Base-by-base conservation (phyloP, 2,797 vertebrate species). In the Enteromius trimaculatus region DNA sequence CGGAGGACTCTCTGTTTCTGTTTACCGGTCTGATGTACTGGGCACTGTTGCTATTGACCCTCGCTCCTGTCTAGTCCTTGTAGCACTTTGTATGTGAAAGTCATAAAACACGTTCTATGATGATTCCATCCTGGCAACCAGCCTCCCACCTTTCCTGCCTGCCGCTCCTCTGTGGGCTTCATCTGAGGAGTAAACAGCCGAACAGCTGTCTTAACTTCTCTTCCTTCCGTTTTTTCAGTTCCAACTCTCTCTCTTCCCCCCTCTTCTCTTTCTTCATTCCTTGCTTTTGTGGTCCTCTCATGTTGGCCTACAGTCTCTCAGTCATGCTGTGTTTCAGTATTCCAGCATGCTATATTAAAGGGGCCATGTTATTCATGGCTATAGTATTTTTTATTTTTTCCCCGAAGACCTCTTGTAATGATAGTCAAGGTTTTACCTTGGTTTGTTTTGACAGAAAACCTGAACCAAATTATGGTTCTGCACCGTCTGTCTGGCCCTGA, bases 121-220 rank as follows among this genome's bases (percentile, higher is more conserved):
- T 92, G 90, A 92, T 87, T 93, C 89, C 87, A 82, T 90, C 87
- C 89, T 91, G 92, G 90, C 91, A 91, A 86, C 83, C 39, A 29
- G 49, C 47, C 66, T 62, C 72, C 79, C 82, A 82, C 42, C 71
- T 85, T 83, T 85, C 79, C 85, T 87, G 79, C 64, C 84, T 69
- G 76, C 65, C 79, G 88, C 92, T 92, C 88, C 89, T 90, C 88
- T 89, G 86, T 88, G 87, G 85, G 85, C 84, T 88, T 87, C 89
- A 89, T 91, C 75, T 89, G 88, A 37, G 23, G 79, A 88, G 90
- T 93, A 93, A 95, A 93, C 92, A 94, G 90, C 90, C 82, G 88
- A 91, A 89, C 94, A 94, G 91, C 92, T 94, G 93, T 92, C 88
- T 88, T 85, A 91, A 89, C 89, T 87, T 90, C 89, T 87, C 39